Evolutionary conservation across 2,113 vertebrate genomes (phyloP).

Genomic region (cattle (Bos taurus)): ARS-UCD2.0 NC_037357.1:97192501-97193000

Average conservation of each 20-base stretch:
- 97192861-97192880: slow-evolving; percentile 16
- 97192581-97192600: slow-evolving; percentile 46
- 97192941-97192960: too few species aligned
- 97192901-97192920: background rate
- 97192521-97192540: slow-evolving; percentile 18
- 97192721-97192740: slow-evolving; percentile 11
- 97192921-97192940: too few species aligned
- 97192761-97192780: background rate
- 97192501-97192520: background rate
- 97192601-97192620: slow-evolving; percentile 44
- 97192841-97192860: background rate
- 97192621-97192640: background rate
- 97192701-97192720: slow-evolving; percentile 5
- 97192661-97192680: slow-evolving; percentile 24
- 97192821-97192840: background rate
- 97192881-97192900: background rate
- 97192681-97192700: slow-evolving; percentile 4
- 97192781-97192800: background rate
- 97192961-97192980: too few species aligned
- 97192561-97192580: slow-evolving; percentile 35
- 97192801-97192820: slow-evolving; percentile 1
- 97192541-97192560: slow-evolving; percentile 40
- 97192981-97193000: too few species aligned
- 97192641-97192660: slow-evolving; percentile 34
- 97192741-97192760: slow-evolving; percentile 8